These are phyloP conservation scores for Unio delphinus DNA, from an alignment of 2,888 invertebrate species.

Conservation along the genomic window DNA sequence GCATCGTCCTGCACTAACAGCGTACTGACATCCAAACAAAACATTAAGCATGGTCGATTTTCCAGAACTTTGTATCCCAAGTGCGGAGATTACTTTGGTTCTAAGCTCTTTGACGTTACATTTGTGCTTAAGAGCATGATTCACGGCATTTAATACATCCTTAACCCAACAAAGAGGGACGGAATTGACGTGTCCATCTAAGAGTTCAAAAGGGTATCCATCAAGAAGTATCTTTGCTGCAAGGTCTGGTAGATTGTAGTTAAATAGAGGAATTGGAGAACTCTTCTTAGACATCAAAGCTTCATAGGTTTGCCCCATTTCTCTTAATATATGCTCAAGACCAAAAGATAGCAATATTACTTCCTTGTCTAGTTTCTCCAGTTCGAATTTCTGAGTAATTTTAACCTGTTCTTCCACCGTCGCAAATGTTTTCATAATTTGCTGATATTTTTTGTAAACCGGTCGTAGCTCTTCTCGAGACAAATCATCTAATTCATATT, in stretches of 20 bases:
- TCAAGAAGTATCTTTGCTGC: conserved; percentile 3
- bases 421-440: background rate
- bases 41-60: conserved; percentile 22
- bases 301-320: conserved; percentile 1
- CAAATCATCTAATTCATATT: background rate
- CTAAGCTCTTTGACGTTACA: background rate
- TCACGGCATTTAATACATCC: background rate
- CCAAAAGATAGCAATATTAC: background rate
- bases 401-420: no score
- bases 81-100: conserved; percentile 9
- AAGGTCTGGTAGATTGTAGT: background rate
- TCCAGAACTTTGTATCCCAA: conserved; percentile 28
- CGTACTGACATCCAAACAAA: conserved; percentile 19
- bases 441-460: no score
- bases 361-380: background rate
- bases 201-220: conserved; percentile 9
- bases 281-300: background rate
- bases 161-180: conserved; percentile 7
- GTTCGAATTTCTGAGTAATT: background rate
- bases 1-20: conserved; percentile 24
- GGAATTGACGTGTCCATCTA: conserved; percentile 7
- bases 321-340: background rate
- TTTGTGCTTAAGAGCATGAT: background rate
- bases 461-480: background rate
- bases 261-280: no score